Evolutionary conservation across 2,888 invertebrate species (phyloP).

Genomic region (Aleiodes leptofemur): DNA sequence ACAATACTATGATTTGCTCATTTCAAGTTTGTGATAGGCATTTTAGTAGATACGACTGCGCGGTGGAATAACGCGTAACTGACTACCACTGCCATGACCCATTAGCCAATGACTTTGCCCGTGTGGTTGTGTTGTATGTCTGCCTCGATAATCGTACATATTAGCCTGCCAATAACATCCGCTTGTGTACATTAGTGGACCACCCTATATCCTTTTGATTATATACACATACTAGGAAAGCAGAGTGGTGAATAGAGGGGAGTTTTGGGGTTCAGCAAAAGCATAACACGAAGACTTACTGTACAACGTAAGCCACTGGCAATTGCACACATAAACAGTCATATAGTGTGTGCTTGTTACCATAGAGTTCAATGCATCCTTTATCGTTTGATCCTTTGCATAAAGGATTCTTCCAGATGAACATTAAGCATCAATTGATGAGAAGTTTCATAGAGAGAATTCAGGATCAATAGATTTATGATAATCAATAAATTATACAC

Average conservation of each 20-base stretch:
- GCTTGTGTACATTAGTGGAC: constrained; percentile 54
- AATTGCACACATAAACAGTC: no score
- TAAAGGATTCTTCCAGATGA: not conserved
- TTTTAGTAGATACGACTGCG: constrained; percentile 5
- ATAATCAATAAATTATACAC: no score
- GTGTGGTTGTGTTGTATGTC: constrained; percentile 52
- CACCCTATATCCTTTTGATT: constrained; percentile 58
- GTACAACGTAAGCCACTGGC: no score
- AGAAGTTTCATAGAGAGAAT: no score
- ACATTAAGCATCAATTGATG: no score
- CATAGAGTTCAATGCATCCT: not conserved
- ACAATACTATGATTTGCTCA: no score
- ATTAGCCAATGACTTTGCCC: constrained; percentile 58
- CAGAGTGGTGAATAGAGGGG: no score
- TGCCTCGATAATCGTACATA: constrained; percentile 49
- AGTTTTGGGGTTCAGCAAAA: no score
- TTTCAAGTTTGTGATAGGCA: not conserved
- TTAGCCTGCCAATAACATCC: constrained; percentile 63
- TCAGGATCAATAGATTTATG: no score
- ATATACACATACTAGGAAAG: no score
- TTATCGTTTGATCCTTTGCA: not conserved
- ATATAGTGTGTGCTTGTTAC: not conserved
- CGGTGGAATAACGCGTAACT: constrained; percentile 39
- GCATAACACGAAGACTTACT: no score
- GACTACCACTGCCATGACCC: constrained; percentile 53